Evolutionary conservation across 2,797 vertebrate genomes (phyloP).

Genomic region (Gallirallus australis): DNA sequence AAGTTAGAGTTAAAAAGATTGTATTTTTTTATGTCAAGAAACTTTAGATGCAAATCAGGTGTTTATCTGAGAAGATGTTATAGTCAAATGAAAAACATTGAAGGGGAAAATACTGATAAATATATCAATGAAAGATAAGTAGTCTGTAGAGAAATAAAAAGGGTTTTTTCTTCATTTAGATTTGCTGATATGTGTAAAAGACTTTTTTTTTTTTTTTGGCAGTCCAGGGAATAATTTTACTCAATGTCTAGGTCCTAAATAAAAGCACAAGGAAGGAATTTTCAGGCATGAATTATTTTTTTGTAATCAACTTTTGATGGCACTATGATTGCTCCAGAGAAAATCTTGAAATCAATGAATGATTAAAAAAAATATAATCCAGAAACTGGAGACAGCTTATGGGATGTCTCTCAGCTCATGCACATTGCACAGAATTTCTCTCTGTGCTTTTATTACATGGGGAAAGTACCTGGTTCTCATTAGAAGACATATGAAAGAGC

Average conservation of each 20-base stretch:
- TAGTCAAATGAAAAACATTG: not conserved
- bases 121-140: not conserved
- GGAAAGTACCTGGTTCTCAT: not conserved
- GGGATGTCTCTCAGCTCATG: not conserved
- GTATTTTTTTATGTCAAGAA: not conserved
- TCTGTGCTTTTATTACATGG: not conserved
- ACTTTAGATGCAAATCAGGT: not conserved
- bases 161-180: not conserved
- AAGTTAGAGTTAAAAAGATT: fast-evolving
- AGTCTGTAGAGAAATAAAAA: not conserved
- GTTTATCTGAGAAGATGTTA: not conserved
- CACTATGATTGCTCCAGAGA: not conserved
- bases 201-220: not conserved
- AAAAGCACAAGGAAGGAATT: not conserved
- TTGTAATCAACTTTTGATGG: not conserved
- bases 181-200: fast-evolving
- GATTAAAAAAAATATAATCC: not conserved
- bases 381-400: not conserved
- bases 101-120: not conserved
- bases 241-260: not conserved
- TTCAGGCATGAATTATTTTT: not conserved
- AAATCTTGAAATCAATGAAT: not conserved
- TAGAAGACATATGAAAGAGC: not conserved
- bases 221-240: not conserved
- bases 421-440: not conserved